These are phyloP conservation scores for Sebastes paucispinis DNA, from an alignment of 2,797 vertebrate genomes.

Conservation along the genomic window DNA sequence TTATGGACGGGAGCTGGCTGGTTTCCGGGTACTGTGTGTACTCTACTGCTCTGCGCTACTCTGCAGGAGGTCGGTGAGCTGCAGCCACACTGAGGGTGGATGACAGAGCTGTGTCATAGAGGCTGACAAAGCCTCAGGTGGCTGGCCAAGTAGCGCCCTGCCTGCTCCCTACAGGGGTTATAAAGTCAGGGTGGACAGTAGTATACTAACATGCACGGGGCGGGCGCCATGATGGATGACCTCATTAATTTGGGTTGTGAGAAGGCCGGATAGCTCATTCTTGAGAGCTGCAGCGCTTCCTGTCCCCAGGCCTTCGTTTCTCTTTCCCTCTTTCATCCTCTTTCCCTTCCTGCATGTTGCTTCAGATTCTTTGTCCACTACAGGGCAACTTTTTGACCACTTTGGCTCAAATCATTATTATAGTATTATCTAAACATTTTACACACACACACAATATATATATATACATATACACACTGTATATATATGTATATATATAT, in stretches of 20 bases:
- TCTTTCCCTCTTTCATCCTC: constrained; percentile 16
- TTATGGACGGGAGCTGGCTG: constrained; percentile 62
- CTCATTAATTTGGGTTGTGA: constrained; percentile 63
- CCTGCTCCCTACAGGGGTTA: neutral
- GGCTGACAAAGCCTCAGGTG: constrained; percentile 28
- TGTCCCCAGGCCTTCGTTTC: constrained; percentile 30
- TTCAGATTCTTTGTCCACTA: neutral
- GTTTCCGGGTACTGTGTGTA: constrained; percentile 63
- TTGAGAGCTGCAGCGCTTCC: constrained; percentile 54
- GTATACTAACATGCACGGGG: neutral
- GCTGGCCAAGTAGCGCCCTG: constrained; percentile 1
- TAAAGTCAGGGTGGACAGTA: constrained; percentile 25
- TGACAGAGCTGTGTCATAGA: constrained; percentile 42
- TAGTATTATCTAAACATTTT: neutral
- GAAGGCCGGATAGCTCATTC: constrained; percentile 51
- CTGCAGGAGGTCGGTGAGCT: constrained; percentile 27
- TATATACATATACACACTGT: too few relatives aligned
- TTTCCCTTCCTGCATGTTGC: constrained; percentile 14
- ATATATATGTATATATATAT: too few relatives aligned
- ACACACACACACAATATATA: too few relatives aligned
- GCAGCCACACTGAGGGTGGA: constrained; percentile 27
- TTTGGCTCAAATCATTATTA: neutral
- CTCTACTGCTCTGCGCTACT: constrained; percentile 36
- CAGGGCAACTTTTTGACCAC: neutral
- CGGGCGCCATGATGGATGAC: constrained; percentile 57